phyloP scores from a whole-genome alignment of 2,797 vertebrate genomes.

The Okamejei kenojei region DNA sequence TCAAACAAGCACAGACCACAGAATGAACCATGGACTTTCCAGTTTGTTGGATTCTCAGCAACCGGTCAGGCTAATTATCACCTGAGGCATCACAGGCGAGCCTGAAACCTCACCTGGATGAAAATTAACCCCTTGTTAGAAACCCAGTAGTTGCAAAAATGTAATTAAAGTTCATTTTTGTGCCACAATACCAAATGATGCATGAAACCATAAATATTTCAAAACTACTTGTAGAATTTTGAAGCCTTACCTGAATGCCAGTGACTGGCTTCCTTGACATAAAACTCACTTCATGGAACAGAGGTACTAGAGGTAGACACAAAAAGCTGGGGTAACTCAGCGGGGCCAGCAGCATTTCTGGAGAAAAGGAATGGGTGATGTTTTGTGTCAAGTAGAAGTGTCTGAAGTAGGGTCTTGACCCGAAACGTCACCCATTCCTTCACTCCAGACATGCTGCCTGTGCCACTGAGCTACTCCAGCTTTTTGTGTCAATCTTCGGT shows the following conservation, averaged over 20 bases:
- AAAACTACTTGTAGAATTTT: not conserved
- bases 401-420: too few species aligned
- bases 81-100: constrained; percentile 3
- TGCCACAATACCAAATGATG: not conserved
- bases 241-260: not conserved
- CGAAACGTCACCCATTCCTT: too few species aligned
- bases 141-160: not conserved
- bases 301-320: not conserved
- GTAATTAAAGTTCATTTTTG: not conserved
- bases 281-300: not conserved
- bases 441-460: too few species aligned
- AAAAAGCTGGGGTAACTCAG: too few species aligned
- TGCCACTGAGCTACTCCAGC: too few species aligned
- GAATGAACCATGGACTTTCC: not conserved
- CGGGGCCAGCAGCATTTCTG: too few species aligned
- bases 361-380: too few species aligned
- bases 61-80: not conserved
- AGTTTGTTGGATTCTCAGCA: not conserved
- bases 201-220: constrained; percentile 2
- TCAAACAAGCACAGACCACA: not conserved
- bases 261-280: not conserved
- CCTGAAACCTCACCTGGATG: not conserved
- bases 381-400: too few species aligned
- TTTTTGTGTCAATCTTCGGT: too few species aligned
- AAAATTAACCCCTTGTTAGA: not conserved